Evolutionary conservation across 2,888 invertebrate genomes (phyloP), one percentile per base, ranked within the genome.

Genomic region (Spisula subtruncata): DNA sequence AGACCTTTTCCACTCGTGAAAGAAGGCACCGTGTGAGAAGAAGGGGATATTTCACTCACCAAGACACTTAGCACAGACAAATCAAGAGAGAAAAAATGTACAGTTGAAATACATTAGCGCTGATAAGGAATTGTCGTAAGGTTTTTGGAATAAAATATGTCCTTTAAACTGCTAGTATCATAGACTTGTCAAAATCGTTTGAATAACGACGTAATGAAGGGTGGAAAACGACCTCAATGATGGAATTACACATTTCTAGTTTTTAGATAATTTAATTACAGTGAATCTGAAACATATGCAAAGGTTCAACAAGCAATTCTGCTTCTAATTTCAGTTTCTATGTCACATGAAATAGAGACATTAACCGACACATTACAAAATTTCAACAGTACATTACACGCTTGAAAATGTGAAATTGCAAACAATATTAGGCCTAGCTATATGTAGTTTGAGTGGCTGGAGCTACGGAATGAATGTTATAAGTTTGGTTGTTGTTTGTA

Each of bases 261-360:
- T 32, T 75, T 75, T 1, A 75, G 75, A 75, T 75, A 75, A 75
- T 75, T 18, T 32, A 75, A 75, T 75, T 75, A 75, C 35, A 66
- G 60, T 5, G 25, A 2, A 66, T n/a, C 25, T 66, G 60, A 66
- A 66, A 25, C 60, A 25, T n/a, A 66, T 66, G 25, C 60, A 66
- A 25, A 66, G 25, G 60, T 66, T 66, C 10, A 66, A 25, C 60
- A 66, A 66, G 25, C 60, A 66, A 25, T 51, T 51, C 51, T 51
- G 60, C n/a, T 66, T 25, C 60, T 25, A 66, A 25, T 66, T 66
- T 66, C 2, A 25, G 60, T 66, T 66, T 25, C 60, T 66, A 25
- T 25, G 60, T 66, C 60, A 66, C 25, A 66, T 25, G 12, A 10
- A 66, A 66, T 66, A 25, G 25, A 25, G 60, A 25, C 60, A 66